Evolutionary conservation across 2,113 vertebrate species (phyloP).

Genomic region (Otis tarda): DNA sequence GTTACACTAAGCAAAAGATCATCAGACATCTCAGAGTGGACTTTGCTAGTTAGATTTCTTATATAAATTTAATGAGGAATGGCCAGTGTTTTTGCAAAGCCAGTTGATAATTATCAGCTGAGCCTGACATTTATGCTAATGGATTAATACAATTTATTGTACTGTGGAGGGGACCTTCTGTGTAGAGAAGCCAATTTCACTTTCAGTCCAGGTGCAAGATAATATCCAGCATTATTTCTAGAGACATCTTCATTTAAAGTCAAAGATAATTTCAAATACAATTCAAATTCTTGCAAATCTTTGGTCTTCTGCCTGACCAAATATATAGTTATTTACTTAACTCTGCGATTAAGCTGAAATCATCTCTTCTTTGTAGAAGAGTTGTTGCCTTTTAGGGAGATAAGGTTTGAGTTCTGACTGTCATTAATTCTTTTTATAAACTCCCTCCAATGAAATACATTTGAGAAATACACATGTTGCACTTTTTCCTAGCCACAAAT

Average conservation of each 20-base stretch:
- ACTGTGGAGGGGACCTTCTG: not conserved
- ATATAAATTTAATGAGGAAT: constrained; percentile 52
- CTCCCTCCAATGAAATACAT: not conserved
- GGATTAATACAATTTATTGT: constrained; percentile 34
- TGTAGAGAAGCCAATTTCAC: not conserved
- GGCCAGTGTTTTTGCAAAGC: not conserved
- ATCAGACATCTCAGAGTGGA: constrained; percentile 15
- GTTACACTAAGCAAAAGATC: not conserved
- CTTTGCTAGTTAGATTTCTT: not conserved
- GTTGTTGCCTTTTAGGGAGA: not conserved
- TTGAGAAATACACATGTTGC: not conserved
- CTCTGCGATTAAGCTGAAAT: not conserved
- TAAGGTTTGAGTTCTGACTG: not conserved
- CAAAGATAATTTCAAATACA: constrained; percentile 5
- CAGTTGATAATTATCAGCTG: constrained; percentile 50
- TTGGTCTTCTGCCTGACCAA: not conserved
- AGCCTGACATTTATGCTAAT: constrained; percentile 49
- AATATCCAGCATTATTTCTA: not conserved
- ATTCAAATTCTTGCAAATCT: constrained; percentile 11
- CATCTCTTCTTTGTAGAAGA: not conserved
- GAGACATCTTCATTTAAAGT: constrained; percentile 27
- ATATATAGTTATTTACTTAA: constrained; percentile 25
- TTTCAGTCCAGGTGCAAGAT: constrained; percentile 4
- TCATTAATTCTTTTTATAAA: not conserved
- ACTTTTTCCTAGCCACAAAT: not conserved